phyloP scores from a whole-genome alignment of 2,797 vertebrate species.

The Xiphophorus birchmanni region DNA sequence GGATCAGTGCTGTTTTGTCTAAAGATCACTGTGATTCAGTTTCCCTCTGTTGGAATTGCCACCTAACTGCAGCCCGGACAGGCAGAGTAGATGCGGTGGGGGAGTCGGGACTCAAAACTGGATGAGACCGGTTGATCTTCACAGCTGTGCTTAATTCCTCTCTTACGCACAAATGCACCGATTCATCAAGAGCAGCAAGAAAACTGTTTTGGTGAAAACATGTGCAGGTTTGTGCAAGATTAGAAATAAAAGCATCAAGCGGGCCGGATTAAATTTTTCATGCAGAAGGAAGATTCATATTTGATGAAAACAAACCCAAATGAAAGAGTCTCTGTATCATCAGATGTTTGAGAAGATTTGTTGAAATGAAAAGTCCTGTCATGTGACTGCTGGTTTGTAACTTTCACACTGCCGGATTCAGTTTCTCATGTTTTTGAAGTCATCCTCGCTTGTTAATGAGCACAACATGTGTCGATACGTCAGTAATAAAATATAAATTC shows the following conservation, averaged over 20 bases:
- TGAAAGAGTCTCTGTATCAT: not conserved
- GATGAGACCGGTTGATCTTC: not conserved
- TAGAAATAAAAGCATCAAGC: not conserved
- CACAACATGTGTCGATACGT: not conserved
- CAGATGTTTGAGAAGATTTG: not conserved
- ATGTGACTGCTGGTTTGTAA: not conserved
- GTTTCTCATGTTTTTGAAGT: not conserved
- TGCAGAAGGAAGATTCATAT: not conserved
- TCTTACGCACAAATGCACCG: slow-evolving; percentile 4
- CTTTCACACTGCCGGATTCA: not conserved
- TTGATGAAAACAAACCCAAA: not conserved
- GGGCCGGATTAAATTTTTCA: not conserved
- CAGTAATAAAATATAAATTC: not conserved
- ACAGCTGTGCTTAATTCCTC: slow-evolving; percentile 19
- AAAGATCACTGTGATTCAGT: not conserved
- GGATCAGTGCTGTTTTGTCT: not conserved
- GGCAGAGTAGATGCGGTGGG: slow-evolving; percentile 12
- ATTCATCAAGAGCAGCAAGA: not conserved
- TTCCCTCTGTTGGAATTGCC: not conserved
- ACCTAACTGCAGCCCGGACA: slow-evolving; percentile 3
- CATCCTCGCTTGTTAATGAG: not conserved
- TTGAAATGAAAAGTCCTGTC: not conserved
- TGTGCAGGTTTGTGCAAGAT: not conserved
- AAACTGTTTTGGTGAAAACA: not conserved
- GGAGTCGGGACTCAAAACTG: slow-evolving; percentile 9